Evolutionary conservation across 1,140 invertebrate species (phyloP), one percentile per base, ranked within the genome.

Genomic region (Aphelenchoides besseyi): DNA sequence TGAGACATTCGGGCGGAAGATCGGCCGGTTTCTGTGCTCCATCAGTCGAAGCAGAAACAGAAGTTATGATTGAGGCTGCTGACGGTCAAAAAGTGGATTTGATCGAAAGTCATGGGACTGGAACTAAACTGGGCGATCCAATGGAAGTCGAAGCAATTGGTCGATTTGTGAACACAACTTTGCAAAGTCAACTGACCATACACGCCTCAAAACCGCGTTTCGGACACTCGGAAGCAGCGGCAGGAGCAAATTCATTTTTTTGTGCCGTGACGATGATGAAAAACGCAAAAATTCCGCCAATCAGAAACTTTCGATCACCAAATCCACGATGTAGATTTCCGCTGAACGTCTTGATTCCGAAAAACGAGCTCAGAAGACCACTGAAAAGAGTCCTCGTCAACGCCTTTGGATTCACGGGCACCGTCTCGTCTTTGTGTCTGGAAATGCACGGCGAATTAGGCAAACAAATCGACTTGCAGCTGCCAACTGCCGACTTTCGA

Each of bases 21-120:
- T 75, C 70, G 70, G 30, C 77, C 85, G 85, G 86, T 69, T 92
- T 97, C 70, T 95, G 93, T 0, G 96, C 90, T 84, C 94, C 94
- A 3, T 90, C 89, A 59, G 92, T 92, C 3, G 86, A 87, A 3
- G 90, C 92, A 88, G 93, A 97, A 85, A 90, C 91, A 73, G 87
- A 88, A 68, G 86, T 96, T 12, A 90, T 95, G 75, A 84, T 88
- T 52, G 91, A 93, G 81, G 89, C 92, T 0, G 95, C 94, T 83
- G 86, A 85, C 1, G 92, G 92, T 1, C 80, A 86, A 28, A 89
- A 91, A 48, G 90, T 97, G 0, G 86, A 85, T 0, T 96, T 94
- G 82, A 89, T 97, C 8, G 95, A 98, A 85, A 92, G 92, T 12
- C 95, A 98, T 85, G 94, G 94, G 9, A 96, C 95, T 3, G 95